phyloP scores from a whole-genome alignment of 2,797 vertebrate genomes.

The Nannoperca australis region DNA sequence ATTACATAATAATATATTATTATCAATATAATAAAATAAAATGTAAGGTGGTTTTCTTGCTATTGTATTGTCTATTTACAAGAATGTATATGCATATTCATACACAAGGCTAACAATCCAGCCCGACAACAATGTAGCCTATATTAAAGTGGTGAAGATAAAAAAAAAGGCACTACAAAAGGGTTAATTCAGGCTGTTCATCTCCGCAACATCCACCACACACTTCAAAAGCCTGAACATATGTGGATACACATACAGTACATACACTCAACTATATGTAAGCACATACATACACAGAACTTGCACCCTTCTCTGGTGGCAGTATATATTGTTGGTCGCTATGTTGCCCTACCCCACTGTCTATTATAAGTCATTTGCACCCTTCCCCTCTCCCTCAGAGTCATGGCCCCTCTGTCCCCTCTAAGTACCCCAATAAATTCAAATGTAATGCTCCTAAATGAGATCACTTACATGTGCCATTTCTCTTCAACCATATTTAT shows the following conservation, averaged over 20 bases:
- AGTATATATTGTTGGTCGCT: conserved; percentile 36
- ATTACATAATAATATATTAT: not conserved
- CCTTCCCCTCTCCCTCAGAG: conserved; percentile 78
- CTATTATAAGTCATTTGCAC: conserved; percentile 76
- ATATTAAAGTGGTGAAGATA: conserved; percentile 12
- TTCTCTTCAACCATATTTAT: conserved; percentile 87
- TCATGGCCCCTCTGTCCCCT: conserved; percentile 85
- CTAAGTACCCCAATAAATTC: conserved; percentile 89
- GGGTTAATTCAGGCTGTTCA: not conserved
- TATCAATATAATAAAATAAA: conserved; percentile 2
- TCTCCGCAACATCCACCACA: conserved; percentile 19
- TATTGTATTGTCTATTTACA: conserved; percentile 7
- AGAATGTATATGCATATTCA: conserved; percentile 9
- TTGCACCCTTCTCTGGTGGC: conserved; percentile 25
- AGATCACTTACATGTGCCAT: conserved; percentile 89
- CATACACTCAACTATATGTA: not conserved
- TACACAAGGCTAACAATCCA: conserved; percentile 20
- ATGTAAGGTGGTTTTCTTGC: conserved; percentile 24
- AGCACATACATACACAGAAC: conserved; percentile 19
- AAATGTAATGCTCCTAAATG: conserved; percentile 87
- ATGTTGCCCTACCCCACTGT: conserved; percentile 48
- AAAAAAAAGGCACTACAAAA: conserved; percentile 20
- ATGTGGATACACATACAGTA: not conserved
- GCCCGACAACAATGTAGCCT: not conserved
- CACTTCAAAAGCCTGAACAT: not conserved